A percentile compares a stretch with the other conserved stretches of the same genome.
phyloP scores from a whole-genome alignment of 2,797 vertebrate species.

The Ispidina lecontei region DNA sequence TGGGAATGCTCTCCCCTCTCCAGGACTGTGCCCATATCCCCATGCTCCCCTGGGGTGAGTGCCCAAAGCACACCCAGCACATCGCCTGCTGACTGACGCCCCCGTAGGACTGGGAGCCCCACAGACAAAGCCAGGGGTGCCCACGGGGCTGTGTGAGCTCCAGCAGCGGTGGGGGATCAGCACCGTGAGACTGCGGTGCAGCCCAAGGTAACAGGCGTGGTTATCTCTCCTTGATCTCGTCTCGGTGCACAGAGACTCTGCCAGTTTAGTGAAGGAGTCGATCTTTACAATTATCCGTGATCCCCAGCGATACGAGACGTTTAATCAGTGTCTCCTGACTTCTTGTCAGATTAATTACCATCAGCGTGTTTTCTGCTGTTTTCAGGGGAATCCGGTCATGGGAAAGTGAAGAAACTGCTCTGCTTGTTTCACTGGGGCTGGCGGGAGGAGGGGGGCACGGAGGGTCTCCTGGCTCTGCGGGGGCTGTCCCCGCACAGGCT shows the following conservation, averaged over 20 bases:
- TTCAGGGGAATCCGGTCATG: constrained; percentile 17
- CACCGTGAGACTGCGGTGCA: not conserved
- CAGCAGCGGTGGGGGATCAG: not conserved
- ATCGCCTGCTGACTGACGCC: too few species aligned
- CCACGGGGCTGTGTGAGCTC: not conserved
- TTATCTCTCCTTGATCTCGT: not conserved
- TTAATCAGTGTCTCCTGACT: constrained; percentile 55
- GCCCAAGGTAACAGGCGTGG: not conserved
- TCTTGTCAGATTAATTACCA: constrained; percentile 44
- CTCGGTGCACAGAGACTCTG: not conserved
- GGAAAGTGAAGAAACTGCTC: constrained; percentile 8
- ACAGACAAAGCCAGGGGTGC: accelerated
- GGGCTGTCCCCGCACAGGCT: accelerated
- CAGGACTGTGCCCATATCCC: not conserved
- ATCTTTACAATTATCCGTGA: constrained; percentile 14
- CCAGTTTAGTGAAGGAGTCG: not conserved
- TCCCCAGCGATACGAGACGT: not conserved
- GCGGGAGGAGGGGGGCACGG: not conserved
- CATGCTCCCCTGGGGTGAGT: accelerated
- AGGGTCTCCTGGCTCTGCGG: accelerated
- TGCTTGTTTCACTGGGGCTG: not conserved
- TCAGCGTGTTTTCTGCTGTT: constrained; percentile 36
- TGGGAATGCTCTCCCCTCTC: not conserved
- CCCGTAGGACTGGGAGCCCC: not conserved
- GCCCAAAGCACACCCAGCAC: not conserved